Evolutionary conservation across 2,113 vertebrate genomes (phyloP), one percentile per base, ranked within the genome.

Genomic region (Fulmarus glacialis): DNA sequence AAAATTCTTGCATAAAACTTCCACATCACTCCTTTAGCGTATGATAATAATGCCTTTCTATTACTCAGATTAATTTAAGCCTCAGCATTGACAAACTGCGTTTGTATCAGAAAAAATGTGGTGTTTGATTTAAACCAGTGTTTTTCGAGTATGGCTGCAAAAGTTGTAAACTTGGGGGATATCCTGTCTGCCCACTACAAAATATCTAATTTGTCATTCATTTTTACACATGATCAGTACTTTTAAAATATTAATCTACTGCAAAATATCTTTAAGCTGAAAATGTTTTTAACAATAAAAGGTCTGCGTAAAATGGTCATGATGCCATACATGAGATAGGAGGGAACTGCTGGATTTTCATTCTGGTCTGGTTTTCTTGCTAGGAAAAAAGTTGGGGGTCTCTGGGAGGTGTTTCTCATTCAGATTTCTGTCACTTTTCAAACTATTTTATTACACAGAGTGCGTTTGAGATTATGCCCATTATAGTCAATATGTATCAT

Each of bases 321-420:
- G 27, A 48, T 50, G n/a, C 7, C 5, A 3, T 11, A 15, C 1
- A 0, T 16, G 18, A 87, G 34, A 23, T 6, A 2, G 15, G 2
- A 4, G 5, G 1, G 1, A 17, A 68, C 36, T 43, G 8, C 58
- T 84, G 30, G 19, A 21, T 67, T 24, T 66, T 85, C 22, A 8
- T 45, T 71, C 24, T 67, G 38, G 6, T 53, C 32, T 40, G 11
- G 53, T 80, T 59, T 59, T 43, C 27, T 43, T 40, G 12, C 11
- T 78, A 8, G 27, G 47, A 70, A 47, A 56, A 47, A 48, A 5
- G 17, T 17, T 50, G 15, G 21, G 18, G 15, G 4, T 45, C 15
- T 91, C 45, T 78, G 29, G 24, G 50, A 68, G 15, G 8, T 56
- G 3, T 63, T 93, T 55, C 23, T 68, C 21, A 27, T 47, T 63